Evolutionary conservation across 2,113 vertebrate species (phyloP).

Genomic region (Sarotherodon lohbergeri): DNA sequence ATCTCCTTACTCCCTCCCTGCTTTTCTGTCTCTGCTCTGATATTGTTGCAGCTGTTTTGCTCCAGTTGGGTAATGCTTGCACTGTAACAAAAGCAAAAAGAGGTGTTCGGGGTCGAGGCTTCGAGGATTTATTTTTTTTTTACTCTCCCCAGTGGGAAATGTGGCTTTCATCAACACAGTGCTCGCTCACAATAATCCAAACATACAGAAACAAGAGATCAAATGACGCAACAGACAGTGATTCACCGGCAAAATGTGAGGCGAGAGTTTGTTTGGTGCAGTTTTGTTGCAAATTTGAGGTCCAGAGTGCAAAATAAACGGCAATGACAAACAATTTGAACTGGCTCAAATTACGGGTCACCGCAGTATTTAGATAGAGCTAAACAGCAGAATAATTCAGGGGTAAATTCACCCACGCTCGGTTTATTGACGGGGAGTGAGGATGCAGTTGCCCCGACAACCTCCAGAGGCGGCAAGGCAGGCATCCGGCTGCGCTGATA

Average conservation of each 20-base stretch:
- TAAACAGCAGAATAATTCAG: constrained; percentile 9
- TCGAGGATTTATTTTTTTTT: neutral
- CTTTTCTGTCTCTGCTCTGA: neutral
- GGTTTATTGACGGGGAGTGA: neutral
- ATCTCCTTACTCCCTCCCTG: neutral
- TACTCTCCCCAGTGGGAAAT: neutral
- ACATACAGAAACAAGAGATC: neutral
- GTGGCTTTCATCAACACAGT: constrained; percentile 21
- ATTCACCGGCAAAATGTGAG: neutral
- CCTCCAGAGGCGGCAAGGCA: neutral
- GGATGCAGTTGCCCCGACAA: neutral
- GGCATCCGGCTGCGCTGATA: neutral
- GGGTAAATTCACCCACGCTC: neutral
- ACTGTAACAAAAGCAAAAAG: neutral
- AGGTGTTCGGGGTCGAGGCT: neutral
- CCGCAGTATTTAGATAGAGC: constrained; percentile 16
- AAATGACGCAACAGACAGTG: neutral
- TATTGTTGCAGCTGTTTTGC: constrained; percentile 39
- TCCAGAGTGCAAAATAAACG: neutral
- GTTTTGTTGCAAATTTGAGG: constrained; percentile 10
- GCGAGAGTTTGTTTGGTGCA: neutral
- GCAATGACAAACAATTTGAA: neutral
- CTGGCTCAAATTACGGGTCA: neutral
- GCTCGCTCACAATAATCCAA: neutral
- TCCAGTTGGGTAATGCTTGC: neutral